Evolutionary conservation across 2,797 vertebrate species (phyloP).

Genomic region (Hybognathus amarus): DNA sequence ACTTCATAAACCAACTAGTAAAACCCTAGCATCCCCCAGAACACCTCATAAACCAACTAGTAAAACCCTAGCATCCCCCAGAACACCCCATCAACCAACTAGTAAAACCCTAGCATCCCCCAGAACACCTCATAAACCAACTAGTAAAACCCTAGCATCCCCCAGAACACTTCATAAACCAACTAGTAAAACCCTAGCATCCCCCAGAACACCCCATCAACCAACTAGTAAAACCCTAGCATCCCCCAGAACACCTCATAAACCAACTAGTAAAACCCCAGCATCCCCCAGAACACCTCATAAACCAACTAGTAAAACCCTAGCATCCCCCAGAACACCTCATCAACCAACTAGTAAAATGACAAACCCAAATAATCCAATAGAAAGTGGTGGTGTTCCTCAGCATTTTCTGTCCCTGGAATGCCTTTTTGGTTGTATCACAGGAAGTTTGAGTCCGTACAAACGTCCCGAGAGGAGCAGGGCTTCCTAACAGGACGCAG

Average conservation of each 20-base stretch:
- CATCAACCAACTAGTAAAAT: background rate
- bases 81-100: too few relatives aligned
- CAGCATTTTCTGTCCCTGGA: slow-evolving; percentile 62
- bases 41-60: background rate
- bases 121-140: too few relatives aligned
- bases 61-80: background rate
- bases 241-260: too few relatives aligned
- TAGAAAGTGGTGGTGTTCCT: slow-evolving; percentile 50
- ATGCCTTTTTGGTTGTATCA: slow-evolving; percentile 34
- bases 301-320: background rate
- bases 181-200: too few relatives aligned
- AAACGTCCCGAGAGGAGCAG: slow-evolving; percentile 56
- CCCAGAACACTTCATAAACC: too few relatives aligned
- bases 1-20: too few relatives aligned
- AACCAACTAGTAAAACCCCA: too few relatives aligned
- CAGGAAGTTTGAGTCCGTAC: slow-evolving; percentile 42
- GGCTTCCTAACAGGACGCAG: slow-evolving; percentile 70
- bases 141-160: too few relatives aligned
- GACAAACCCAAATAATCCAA: background rate
- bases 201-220: too few relatives aligned
- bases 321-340: background rate
- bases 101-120: too few relatives aligned
- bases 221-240: too few relatives aligned
- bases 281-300: background rate
- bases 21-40: too few relatives aligned